Percentiles rank a stretch among this genome's conserved stretches.
These are phyloP conservation scores for Eumerus sabulonum DNA, from an alignment of 2,888 invertebrate genomes.

Conservation along the genomic window DNA sequence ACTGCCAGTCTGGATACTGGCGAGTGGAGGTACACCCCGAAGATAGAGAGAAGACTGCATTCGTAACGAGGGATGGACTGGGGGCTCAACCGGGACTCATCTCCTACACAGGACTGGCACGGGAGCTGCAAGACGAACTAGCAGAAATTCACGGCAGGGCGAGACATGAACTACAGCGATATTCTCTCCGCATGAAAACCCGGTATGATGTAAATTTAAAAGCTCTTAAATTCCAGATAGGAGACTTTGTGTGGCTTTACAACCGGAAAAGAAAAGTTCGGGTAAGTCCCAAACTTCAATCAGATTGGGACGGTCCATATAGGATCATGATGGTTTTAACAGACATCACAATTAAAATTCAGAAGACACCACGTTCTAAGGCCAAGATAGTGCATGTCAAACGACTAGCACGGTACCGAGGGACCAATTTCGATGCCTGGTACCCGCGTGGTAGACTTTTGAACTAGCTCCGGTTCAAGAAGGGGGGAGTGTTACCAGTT, in stretches of 20 bases:
- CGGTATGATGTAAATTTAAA: slow-evolving; percentile 16
- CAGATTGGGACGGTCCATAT: slow-evolving; percentile 22
- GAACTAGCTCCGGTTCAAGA: no score
- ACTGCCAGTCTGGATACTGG: slow-evolving; percentile 45
- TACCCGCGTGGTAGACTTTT: no score
- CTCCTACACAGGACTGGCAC: slow-evolving; percentile 12
- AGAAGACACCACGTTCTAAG: slow-evolving; percentile 27
- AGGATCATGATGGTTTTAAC: slow-evolving; percentile 14
- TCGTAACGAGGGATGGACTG: slow-evolving; percentile 42
- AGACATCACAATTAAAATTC: slow-evolving; percentile 17
- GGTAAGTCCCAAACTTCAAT: slow-evolving; percentile 25
- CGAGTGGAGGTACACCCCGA: slow-evolving; percentile 22
- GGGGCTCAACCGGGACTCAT: slow-evolving; percentile 62
- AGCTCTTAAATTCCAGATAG: no score
- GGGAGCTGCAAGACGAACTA: slow-evolving; percentile 7
- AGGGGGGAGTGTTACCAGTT: no score
- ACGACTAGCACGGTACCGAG: no score
- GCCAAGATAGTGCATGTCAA: no score
- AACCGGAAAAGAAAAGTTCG: slow-evolving; percentile 20
- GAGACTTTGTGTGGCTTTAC: slow-evolving; percentile 24
- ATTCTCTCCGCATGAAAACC: no score
- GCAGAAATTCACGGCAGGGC: slow-evolving; percentile 1
- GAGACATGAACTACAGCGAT: no score
- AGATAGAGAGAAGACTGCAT: slow-evolving; percentile 26
- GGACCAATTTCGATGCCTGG: no score